A percentile compares a stretch with the other conserved stretches of the same genome.
phyloP scores from a whole-genome alignment of 2,113 vertebrate species.

The Cnemophilus loriae region DNA sequence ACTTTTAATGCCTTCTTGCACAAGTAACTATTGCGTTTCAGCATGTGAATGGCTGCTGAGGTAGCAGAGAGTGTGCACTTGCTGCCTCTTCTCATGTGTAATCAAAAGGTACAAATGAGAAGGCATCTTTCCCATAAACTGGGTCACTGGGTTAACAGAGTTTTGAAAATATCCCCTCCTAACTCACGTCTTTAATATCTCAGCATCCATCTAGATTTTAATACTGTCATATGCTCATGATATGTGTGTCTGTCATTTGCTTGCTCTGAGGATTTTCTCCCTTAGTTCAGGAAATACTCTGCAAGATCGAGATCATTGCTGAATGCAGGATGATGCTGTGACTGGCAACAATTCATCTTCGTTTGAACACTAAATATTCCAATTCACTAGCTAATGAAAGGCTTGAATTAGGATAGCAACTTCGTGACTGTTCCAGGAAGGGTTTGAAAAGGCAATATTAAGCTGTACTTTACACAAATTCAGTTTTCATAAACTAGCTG shows the following conservation, averaged over 20 bases:
- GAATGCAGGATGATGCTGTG: neutral
- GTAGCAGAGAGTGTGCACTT: neutral
- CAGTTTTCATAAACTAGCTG: neutral
- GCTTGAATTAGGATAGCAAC: neutral
- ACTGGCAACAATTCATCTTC: neutral
- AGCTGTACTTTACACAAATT: neutral
- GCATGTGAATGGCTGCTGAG: neutral
- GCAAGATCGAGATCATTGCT: neutral
- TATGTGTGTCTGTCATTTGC: neutral
- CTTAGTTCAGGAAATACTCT: neutral
- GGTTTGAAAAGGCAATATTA: neutral
- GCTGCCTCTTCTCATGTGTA: neutral
- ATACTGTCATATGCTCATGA: neutral
- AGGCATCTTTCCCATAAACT: neutral
- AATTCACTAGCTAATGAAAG: neutral
- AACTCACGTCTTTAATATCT: neutral
- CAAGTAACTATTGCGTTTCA: neutral
- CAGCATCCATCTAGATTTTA: neutral
- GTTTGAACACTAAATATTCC: slow-evolving; percentile 3
- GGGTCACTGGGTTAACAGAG: slow-evolving; percentile 25
- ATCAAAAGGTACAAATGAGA: neutral
- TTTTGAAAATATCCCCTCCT: neutral
- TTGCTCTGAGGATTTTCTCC: neutral
- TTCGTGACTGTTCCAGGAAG: neutral
- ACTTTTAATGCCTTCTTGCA: neutral